A percentile compares a stretch with the other conserved stretches of the same genome.
phyloP scores from a whole-genome alignment of 2,113 vertebrate species.

The Isichthys henryi region DNA sequence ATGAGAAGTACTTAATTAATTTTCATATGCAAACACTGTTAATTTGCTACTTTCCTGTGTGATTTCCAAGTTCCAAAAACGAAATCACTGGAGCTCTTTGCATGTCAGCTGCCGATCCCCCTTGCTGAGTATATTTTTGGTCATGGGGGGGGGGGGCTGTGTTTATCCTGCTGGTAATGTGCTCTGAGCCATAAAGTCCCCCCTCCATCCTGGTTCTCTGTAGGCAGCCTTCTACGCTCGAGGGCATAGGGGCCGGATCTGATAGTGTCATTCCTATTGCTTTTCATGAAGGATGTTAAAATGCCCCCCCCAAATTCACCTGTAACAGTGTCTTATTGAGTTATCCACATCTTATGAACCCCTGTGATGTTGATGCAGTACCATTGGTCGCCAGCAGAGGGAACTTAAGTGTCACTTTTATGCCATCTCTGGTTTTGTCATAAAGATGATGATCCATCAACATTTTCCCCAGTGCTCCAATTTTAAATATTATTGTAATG shows the following conservation, averaged over 20 bases:
- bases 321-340: not conserved
- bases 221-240: not conserved
- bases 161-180: not conserved
- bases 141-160: not conserved
- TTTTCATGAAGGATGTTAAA: not conserved
- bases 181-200: not conserved
- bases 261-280: not conserved
- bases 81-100: not conserved
- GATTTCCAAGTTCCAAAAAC: not conserved
- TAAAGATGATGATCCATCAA: not conserved
- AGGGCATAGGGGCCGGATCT: not conserved
- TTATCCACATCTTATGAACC: not conserved
- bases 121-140: not conserved
- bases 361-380: conserved; percentile 12
- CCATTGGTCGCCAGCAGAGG: conserved; percentile 48
- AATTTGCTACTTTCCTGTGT: not conserved
- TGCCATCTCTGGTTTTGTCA: not conserved
- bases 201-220: no score
- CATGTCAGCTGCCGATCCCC: not conserved
- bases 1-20: not conserved
- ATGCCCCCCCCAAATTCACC: no score
- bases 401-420: conserved; percentile 42
- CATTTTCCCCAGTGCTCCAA: not conserved
- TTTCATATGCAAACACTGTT: not conserved
- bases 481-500: not conserved